Conservation (phyloP, 2,113 vertebrate genomes). For the Zapornia atra region DNA sequence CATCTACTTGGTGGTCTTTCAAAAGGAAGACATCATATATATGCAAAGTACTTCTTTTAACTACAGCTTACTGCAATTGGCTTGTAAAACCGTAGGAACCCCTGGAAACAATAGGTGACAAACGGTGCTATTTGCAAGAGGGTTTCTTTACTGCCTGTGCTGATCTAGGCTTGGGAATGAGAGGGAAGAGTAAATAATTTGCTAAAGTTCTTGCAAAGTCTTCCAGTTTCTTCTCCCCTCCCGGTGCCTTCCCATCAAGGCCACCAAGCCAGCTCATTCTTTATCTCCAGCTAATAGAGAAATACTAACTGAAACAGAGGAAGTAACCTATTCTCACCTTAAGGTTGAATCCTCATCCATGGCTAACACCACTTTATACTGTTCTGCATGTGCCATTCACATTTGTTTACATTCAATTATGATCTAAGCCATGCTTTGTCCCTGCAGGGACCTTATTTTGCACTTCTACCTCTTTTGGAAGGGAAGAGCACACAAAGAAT, state of each 20-base stretch:
- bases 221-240: neutral
- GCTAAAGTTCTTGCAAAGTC: neutral
- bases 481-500: neutral
- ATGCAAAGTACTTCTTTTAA: conserved; percentile 34
- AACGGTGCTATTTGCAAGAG: neutral
- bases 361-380: neutral
- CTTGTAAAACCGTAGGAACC: neutral
- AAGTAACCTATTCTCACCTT: neutral
- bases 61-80: neutral
- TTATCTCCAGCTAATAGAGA: neutral
- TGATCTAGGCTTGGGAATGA: neutral
- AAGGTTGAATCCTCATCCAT: neutral
- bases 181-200: neutral
- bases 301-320: neutral
- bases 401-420: neutral
- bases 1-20: neutral
- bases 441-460: neutral
- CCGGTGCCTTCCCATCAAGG: neutral
- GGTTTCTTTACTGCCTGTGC: neutral
- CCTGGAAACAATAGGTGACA: conserved; percentile 33
- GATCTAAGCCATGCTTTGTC: neutral
- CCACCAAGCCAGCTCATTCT: neutral
- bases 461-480: neutral
- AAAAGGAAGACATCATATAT: neutral
- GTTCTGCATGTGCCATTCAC: neutral